phyloP scores from a whole-genome alignment of 1,140 invertebrate species.

The Drosophila melanica region DNA sequence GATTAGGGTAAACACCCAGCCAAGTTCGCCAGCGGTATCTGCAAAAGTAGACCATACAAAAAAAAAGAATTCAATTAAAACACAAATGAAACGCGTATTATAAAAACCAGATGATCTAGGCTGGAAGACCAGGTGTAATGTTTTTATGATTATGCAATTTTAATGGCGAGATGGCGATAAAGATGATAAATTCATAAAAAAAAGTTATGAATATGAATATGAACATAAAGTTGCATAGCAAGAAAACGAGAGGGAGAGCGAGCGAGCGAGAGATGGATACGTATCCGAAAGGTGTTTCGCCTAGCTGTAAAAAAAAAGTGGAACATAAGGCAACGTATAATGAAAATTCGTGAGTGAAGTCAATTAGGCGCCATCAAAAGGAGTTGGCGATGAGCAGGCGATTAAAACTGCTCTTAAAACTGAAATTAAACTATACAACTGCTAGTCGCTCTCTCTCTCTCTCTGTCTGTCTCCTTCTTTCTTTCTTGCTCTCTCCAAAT shows the following conservation, averaged over 20 bases:
- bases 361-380: constrained; percentile 57
- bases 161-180: constrained; percentile 70
- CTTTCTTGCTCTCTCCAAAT: neutral
- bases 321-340: constrained; percentile 10
- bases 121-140: constrained; percentile 43
- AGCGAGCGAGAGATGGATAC: constrained; percentile 4
- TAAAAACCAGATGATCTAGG: constrained; percentile 25
- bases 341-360: constrained; percentile 68
- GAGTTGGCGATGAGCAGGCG: constrained; percentile 32
- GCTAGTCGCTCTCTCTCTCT: neutral
- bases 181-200: constrained; percentile 69
- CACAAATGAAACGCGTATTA: constrained; percentile 52
- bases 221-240: constrained; percentile 17
- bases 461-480: neutral
- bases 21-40: constrained; percentile 85
- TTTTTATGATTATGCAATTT: constrained; percentile 74
- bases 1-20: constrained; percentile 85
- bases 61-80: constrained; percentile 35
- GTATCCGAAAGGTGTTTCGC: constrained; percentile 25
- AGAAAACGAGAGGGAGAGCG: constrained; percentile 12
- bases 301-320: constrained; percentile 39
- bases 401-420: constrained; percentile 41
- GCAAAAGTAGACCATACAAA: constrained; percentile 62
- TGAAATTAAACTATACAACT: constrained; percentile 37
- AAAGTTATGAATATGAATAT: constrained; percentile 68